A percentile compares a stretch with the other conserved stretches of the same genome.
Conservation (phyloP, 2,888 invertebrate genomes). For the Pyrrhosoma nymphula region DNA sequence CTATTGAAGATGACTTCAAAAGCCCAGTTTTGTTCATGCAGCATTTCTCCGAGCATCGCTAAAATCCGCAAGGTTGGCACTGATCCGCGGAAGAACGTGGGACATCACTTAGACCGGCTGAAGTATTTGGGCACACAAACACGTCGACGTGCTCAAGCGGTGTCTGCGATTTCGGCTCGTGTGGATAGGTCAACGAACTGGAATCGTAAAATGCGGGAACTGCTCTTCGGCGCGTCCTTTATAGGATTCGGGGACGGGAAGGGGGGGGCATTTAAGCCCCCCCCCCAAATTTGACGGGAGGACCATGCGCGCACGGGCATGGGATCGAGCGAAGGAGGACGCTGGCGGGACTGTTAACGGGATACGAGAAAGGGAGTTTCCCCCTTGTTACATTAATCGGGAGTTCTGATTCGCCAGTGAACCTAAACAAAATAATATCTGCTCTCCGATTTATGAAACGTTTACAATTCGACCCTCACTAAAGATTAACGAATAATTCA, state of each 20-base stretch:
- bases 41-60: background rate
- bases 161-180: conserved; percentile 40
- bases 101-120: background rate
- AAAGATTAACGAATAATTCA: background rate
- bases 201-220: conserved; percentile 25
- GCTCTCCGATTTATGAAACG: background rate
- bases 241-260: background rate
- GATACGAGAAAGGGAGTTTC: background rate
- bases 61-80: background rate
- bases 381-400: background rate
- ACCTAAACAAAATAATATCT: background rate
- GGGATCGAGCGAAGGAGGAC: background rate
- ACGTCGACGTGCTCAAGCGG: conserved; percentile 22
- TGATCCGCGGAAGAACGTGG: background rate
- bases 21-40: no score
- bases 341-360: background rate
- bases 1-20: no score
- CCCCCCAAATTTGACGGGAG: background rate
- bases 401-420: background rate
- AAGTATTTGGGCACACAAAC: conserved; percentile 61
- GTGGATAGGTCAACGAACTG: conserved; percentile 53
- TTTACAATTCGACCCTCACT: background rate
- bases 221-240: conserved; percentile 9
- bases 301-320: background rate
- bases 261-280: background rate